Percentiles rank a stretch among this genome's conserved stretches.
phyloP scores from a whole-genome alignment of 2,113 vertebrate genomes.

The Campylorhamphus procurvoides region DNA sequence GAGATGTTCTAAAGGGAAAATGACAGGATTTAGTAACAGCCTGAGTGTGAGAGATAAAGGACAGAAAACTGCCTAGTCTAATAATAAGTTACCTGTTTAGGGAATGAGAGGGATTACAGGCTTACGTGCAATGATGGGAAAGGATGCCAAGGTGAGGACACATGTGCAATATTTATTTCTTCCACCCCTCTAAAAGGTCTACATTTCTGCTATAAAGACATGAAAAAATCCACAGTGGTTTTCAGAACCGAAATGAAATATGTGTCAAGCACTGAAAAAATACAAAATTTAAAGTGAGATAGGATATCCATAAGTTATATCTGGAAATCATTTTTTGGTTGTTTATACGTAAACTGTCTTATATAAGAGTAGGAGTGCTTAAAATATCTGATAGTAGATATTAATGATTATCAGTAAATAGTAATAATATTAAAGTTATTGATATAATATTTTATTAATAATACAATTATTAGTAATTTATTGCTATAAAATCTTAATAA shows the following conservation, averaged over 20 bases:
- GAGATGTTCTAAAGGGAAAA: constrained; percentile 5
- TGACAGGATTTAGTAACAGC: neutral
- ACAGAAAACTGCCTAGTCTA: neutral
- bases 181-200: neutral
- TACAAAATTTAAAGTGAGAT: neutral
- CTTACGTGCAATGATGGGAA: neutral
- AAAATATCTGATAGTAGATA: neutral
- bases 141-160: neutral
- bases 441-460: too few relatives aligned
- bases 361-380: neutral
- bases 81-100: constrained; percentile 25
- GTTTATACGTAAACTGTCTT: neutral
- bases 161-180: neutral
- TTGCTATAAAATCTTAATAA: too few relatives aligned
- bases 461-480: too few relatives aligned
- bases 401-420: too few relatives aligned
- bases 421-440: too few relatives aligned
- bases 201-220: neutral
- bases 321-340: neutral
- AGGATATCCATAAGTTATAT: neutral
- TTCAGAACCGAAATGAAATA: neutral
- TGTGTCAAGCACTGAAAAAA: neutral
- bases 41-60: constrained; percentile 37
- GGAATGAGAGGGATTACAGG: constrained; percentile 19
- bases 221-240: neutral